Evolutionary conservation across 2,113 vertebrate species (phyloP), one percentile per base, ranked within the genome.

Genomic region (Catharus fuscescens): DNA sequence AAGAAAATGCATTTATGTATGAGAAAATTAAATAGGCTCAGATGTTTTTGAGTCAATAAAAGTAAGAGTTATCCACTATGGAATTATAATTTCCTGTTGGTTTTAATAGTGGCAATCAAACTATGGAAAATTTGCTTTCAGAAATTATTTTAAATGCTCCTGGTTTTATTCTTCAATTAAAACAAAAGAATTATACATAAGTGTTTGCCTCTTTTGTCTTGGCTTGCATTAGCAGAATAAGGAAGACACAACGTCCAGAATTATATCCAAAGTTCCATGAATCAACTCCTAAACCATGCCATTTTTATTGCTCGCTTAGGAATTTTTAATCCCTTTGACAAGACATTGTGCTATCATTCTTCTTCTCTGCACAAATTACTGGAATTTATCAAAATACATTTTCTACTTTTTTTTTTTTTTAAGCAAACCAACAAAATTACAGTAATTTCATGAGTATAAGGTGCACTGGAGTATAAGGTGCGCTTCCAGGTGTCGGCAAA

Each of bases 61-160:
- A 95, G 97, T 98, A 96, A 98, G 97, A 81, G 8, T 18, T 86
- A 38, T 87, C 83, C 38, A 52, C 11, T 59, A 36, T 34, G 7
- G 4, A 31, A 12, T 64, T 70, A 42, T 15, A 42, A 61, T 40
- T 26, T 52, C 15, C 10, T 64, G 5, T 69, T 80, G 45, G 14
- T 17, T 65, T 91, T 92, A 72, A 31, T 11, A n/a, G 8, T 79
- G 26, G 31, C 8, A 59, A 62, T 66, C 18, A 52, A 84, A 54
- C 8, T 45, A 12, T 28, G 52, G 36, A 84, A 62, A 61, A 67
- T 40, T n/a, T 79, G 2, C 48, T 64, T 87, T 60, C 47, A 65
- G 44, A 67, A 71, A 52, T 28, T 7, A 31, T 70, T 86, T 42
- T 38, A 42, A 73, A 31, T 61, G 82, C 2, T 84, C 40, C 40